Evolutionary conservation across 2,888 invertebrate genomes (phyloP).

Genomic region (Tipula unca): DNA sequence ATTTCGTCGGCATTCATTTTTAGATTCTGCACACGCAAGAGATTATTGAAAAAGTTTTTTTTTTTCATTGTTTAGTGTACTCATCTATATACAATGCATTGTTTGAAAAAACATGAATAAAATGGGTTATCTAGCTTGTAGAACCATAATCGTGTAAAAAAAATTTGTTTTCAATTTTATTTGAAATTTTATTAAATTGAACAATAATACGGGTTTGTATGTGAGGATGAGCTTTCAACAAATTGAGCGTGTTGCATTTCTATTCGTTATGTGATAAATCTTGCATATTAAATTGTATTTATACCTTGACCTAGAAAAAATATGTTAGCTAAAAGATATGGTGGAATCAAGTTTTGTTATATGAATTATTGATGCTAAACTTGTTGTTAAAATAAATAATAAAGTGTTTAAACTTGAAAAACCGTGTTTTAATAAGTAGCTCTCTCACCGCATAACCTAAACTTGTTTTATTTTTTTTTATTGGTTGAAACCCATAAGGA

Average conservation of each 20-base stretch:
- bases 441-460: too few relatives aligned
- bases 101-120: not conserved
- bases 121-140: not conserved
- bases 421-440: too few relatives aligned
- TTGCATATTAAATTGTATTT: not conserved
- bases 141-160: not conserved
- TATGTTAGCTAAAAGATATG: too few relatives aligned
- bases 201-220: not conserved
- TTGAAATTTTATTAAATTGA: not conserved
- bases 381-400: too few relatives aligned
- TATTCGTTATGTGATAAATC: not conserved
- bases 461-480: too few relatives aligned
- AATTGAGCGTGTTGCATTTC: not conserved
- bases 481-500: too few relatives aligned
- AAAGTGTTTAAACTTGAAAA: too few relatives aligned
- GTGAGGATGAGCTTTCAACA: not conserved
- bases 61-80: not conserved
- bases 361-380: too few relatives aligned
- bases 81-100: not conserved
- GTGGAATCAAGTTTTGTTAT: too few relatives aligned
- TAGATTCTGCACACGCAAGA: not conserved
- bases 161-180: not conserved
- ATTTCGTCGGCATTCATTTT: not conserved
- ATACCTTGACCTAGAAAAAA: not conserved
- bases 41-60: not conserved